Evolutionary conservation across 2,113 vertebrate species (phyloP), one percentile per base, ranked within the genome.

Genomic region (Propithecus coquereli): DNA sequence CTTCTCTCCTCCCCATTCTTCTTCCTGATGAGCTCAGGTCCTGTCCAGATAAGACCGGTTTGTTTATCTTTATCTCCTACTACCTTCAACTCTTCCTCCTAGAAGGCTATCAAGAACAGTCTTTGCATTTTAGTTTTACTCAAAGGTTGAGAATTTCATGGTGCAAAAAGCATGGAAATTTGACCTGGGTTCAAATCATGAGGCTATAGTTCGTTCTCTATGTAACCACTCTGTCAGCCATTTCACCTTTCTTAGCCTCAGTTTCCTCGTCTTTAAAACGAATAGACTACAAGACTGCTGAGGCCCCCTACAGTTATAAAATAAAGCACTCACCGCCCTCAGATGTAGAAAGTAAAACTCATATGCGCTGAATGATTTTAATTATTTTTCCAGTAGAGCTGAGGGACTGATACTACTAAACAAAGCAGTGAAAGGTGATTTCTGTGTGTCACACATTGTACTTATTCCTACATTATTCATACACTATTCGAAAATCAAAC

Each of bases 1-100:
- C 20, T 65, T 87, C 52, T 91, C 77, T 85, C 94, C 43, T 52
- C 5, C 63, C 93, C 82, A 83, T 93, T 90, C 89, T 68, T 86
- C 85, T 74, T 83, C 73, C 93, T 87, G 80, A 83, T 23, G 79
- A 93, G 54, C 66, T 57, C 32, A 79, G 61, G 59, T 45, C 73
- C 40, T 74, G 18, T 79, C 71, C 57, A 83, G 86, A 93, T 82
- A 89, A 85, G 52, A 63, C 20, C 27, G 68, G n/a, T 65, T 87
- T 93, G 50, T 91, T 88, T 91, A 81, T 73, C 54, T 65, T 80
- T 71, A 65, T 66, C 12, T 27, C 52, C n/a, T 47, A 45, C 23
- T 88, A 7, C 70, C 89, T 90, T 74, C 83, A 79, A 52, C 68
- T 83, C 86, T 81, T 92, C 79, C 52, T 86, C 9, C 87, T 57